phyloP scores from a whole-genome alignment of 2,888 invertebrate genomes.

The Nomada ferruginata region DNA sequence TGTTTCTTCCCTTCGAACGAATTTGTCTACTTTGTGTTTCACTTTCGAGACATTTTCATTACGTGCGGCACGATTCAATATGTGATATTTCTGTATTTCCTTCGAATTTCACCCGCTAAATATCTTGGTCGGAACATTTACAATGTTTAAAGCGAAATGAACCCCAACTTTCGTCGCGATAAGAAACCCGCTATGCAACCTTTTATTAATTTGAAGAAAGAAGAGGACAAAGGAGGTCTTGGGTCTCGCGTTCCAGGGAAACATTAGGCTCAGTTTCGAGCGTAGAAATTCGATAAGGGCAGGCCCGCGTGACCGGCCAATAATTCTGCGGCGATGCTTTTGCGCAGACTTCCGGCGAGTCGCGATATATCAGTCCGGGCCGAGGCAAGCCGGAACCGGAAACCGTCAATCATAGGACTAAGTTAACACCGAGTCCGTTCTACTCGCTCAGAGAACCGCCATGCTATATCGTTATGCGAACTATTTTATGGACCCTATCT shows the following conservation, averaged over 20 bases:
- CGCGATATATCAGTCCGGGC: slow-evolving; percentile 76
- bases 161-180: no score
- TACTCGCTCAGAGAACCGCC: slow-evolving; percentile 59
- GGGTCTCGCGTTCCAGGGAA: slow-evolving; percentile 56
- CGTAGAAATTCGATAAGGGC: slow-evolving; percentile 70
- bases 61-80: no score
- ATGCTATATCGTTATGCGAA: slow-evolving; percentile 59
- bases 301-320: slow-evolving; percentile 67
- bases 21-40: no score
- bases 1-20: no score
- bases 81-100: no score
- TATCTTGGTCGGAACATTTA: no score
- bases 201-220: neutral
- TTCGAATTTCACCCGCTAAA: no score
- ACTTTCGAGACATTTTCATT: no score
- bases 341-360: slow-evolving; percentile 76
- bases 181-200: no score
- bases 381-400: slow-evolving; percentile 76
- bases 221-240: neutral
- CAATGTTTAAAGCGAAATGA: no score
- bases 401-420: slow-evolving; percentile 80
- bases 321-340: slow-evolving; percentile 75
- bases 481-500: slow-evolving; percentile 71
- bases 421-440: slow-evolving; percentile 71
- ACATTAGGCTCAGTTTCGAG: slow-evolving; percentile 69